Evolutionary conservation across 2,888 invertebrate genomes (phyloP).

Genomic region (Corbicula japonica): DNA sequence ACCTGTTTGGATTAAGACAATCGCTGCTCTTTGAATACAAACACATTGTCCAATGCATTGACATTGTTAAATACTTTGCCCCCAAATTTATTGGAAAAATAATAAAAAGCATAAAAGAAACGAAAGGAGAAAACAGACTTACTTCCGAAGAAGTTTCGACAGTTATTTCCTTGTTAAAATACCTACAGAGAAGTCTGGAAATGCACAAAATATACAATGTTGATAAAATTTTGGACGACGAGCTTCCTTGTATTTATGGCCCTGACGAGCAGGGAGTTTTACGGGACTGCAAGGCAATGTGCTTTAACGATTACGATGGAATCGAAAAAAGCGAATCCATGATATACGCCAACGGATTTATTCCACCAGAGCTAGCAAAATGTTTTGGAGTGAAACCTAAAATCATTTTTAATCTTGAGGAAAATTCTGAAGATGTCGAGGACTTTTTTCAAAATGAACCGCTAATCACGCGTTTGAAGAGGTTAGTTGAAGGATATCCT

Average conservation of each 20-base stretch:
- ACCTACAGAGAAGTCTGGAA: neutral
- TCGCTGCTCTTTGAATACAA: slow-evolving; percentile 1
- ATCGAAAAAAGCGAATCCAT: slow-evolving; percentile 18
- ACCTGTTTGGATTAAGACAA: slow-evolving; percentile 1
- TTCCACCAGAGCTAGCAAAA: slow-evolving; percentile 14
- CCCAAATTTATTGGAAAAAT: neutral
- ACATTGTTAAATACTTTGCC: neutral
- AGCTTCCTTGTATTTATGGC: neutral
- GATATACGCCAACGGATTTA: slow-evolving; percentile 21
- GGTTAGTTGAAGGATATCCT: slow-evolving; percentile 80
- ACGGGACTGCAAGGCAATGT: slow-evolving; percentile 64
- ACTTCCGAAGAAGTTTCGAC: neutral
- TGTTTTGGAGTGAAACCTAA: slow-evolving; percentile 30
- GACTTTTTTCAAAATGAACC: slow-evolving; percentile 81
- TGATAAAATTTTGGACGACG: neutral
- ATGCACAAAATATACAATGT: neutral
- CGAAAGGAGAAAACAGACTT: neutral
- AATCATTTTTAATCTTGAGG: slow-evolving; percentile 69
- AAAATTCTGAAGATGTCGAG: slow-evolving; percentile 40
- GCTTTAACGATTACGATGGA: slow-evolving; percentile 67
- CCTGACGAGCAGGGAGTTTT: slow-evolving; percentile 75
- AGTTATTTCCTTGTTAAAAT: neutral
- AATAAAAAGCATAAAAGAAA: slow-evolving; percentile 3
- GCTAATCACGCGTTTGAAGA: slow-evolving; percentile 77
- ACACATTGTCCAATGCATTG: slow-evolving; percentile 3